Evolutionary conservation across 2,797 vertebrate species (phyloP).

Genomic region (Xiphorhynchus erythropygius): DNA sequence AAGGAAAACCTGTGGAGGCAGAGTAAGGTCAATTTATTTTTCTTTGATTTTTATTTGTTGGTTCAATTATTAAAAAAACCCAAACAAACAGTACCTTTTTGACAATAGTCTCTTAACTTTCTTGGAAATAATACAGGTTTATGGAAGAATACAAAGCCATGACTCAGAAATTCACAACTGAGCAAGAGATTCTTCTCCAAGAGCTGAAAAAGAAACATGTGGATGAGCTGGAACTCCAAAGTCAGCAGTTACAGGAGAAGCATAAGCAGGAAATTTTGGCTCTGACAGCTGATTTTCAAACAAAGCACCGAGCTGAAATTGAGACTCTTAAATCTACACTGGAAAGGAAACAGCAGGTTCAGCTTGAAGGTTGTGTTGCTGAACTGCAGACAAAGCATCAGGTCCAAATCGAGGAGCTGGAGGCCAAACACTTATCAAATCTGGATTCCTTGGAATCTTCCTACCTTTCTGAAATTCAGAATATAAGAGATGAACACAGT

Average conservation of each 20-base stretch:
- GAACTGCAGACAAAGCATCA: constrained; percentile 75
- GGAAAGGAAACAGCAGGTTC: constrained; percentile 63
- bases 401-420: constrained; percentile 80
- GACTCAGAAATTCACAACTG: constrained; percentile 73
- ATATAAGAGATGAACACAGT: constrained; percentile 79
- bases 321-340: constrained; percentile 69
- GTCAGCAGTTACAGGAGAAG: constrained; percentile 54
- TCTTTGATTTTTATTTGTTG: not conserved
- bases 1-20: not conserved
- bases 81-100: not conserved
- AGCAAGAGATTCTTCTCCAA: constrained; percentile 76
- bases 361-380: constrained; percentile 67
- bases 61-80: not conserved
- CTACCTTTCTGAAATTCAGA: constrained; percentile 87
- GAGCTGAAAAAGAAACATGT: constrained; percentile 75
- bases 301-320: constrained; percentile 72
- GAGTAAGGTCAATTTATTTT: not conserved
- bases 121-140: constrained; percentile 75
- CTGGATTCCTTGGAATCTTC: constrained; percentile 88
- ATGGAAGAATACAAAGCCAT: constrained; percentile 78
- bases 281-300: constrained; percentile 64
- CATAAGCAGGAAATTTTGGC: constrained; percentile 59
- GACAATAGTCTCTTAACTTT: not conserved
- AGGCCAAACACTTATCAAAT: constrained; percentile 83
- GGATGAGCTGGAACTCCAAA: constrained; percentile 67